Conservation (phyloP, 2,888 invertebrate species). For the Laothoe populi region DNA sequence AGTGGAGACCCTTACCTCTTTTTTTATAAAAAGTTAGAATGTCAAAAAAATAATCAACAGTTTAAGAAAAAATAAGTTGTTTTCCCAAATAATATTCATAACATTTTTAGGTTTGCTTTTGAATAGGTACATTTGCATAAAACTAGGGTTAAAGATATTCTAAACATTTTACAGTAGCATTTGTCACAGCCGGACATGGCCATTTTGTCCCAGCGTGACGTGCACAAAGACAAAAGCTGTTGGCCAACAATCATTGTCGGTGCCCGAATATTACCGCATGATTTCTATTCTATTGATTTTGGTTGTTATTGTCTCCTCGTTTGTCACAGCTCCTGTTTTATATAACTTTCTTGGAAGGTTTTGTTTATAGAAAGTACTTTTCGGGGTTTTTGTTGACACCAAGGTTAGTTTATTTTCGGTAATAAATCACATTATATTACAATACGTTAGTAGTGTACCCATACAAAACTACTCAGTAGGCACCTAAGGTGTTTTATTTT, state of each 20-base stretch:
- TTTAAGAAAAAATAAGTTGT: too few species aligned
- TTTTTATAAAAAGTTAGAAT: too few species aligned
- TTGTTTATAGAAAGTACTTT: constrained; percentile 17
- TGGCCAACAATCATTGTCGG: constrained; percentile 22
- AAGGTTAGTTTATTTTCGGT: constrained; percentile 7
- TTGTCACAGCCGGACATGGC: background rate
- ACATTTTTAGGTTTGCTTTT: background rate
- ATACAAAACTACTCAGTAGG: too few species aligned
- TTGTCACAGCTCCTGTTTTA: constrained; percentile 15
- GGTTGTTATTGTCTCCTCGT: constrained; percentile 8
- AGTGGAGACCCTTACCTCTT: too few species aligned
- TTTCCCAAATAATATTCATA: background rate
- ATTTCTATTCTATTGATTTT: constrained; percentile 22
- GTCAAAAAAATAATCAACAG: too few species aligned
- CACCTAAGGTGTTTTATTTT: too few species aligned
- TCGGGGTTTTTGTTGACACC: background rate
- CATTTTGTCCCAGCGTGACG: constrained; percentile 16
- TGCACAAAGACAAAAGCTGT: constrained; percentile 13
- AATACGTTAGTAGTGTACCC: background rate
- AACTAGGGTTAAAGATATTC: too few species aligned
- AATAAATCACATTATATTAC: background rate
- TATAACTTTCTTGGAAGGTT: constrained; percentile 17
- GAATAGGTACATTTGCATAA: background rate
- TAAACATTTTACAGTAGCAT: constrained; percentile 17
- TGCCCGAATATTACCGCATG: constrained; percentile 23